Conservation (phyloP, 2,888 invertebrate species). For the Agrilus cyanescens region DNA sequence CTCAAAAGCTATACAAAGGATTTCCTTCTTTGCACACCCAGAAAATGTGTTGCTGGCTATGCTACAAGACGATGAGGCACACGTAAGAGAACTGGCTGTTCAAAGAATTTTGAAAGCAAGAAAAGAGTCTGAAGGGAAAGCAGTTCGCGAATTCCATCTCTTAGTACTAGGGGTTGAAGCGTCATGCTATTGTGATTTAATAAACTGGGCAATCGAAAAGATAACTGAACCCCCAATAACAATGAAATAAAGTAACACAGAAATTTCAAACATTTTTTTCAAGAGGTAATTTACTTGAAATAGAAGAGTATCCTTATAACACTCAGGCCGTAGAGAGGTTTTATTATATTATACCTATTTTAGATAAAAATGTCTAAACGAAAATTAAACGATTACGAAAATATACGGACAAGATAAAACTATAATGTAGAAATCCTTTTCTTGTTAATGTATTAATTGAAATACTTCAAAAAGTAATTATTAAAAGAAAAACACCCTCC, state of each 20-base stretch:
- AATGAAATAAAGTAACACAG: constrained; percentile 6
- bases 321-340: constrained; percentile 12
- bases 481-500: too few relatives aligned
- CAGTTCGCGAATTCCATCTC: constrained; percentile 4
- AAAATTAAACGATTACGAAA: too few relatives aligned
- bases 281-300: constrained; percentile 1
- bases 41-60: constrained; percentile 11
- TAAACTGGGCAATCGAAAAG: constrained; percentile 5
- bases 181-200: constrained; percentile 6
- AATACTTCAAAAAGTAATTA: too few relatives aligned
- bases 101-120: constrained; percentile 6
- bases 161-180: constrained; percentile 5
- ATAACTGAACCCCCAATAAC: constrained; percentile 5
- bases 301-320: constrained; percentile 9
- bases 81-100: constrained; percentile 3
- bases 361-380: too few relatives aligned
- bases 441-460: too few relatives aligned
- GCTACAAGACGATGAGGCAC: constrained; percentile 6
- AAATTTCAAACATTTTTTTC: constrained; percentile 6
- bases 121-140: constrained; percentile 4
- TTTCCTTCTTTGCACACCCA: constrained; percentile 12
- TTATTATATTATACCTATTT: too few relatives aligned
- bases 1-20: constrained; percentile 11
- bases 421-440: too few relatives aligned
- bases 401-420: too few relatives aligned